Evolutionary conservation across 2,888 invertebrate genomes (phyloP).

Genomic region (Cerastis rubricosa): DNA sequence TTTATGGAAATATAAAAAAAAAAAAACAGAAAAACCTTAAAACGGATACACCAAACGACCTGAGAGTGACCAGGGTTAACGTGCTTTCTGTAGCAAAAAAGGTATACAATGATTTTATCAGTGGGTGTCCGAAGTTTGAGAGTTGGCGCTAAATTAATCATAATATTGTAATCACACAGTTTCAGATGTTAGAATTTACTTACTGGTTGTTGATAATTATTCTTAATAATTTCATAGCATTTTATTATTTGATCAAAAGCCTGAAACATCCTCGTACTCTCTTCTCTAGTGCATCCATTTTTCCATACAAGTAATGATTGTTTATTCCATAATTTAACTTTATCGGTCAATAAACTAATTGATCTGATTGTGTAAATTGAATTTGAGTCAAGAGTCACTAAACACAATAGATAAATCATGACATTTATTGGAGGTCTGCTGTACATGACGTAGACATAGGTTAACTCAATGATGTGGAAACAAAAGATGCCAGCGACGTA

Average conservation of each 20-base stretch:
- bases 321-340: not conserved
- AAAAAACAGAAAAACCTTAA: too few species aligned
- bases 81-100: not conserved
- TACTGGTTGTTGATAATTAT: constrained; percentile 7
- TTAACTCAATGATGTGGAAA: not conserved
- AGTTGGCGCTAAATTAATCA: too few species aligned
- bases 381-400: not conserved
- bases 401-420: not conserved
- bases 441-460: not conserved
- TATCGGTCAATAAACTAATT: constrained; percentile 2
- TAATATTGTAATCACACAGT: not conserved
- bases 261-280: not conserved
- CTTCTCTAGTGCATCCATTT: constrained; percentile 7
- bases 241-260: not conserved
- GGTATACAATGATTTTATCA: too few species aligned
- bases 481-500: not conserved
- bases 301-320: not conserved
- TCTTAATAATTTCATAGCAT: constrained; percentile 7
- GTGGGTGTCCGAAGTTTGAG: too few species aligned
- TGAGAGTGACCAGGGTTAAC: not conserved
- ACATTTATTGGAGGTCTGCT: not conserved
- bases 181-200: not conserved
- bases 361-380: constrained; percentile 6
- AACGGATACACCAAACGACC: not conserved
- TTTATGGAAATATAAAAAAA: too few species aligned